Evolutionary conservation across 1,140 invertebrate genomes (phyloP).

Genomic region (Wasmannia auropunctata): DNA sequence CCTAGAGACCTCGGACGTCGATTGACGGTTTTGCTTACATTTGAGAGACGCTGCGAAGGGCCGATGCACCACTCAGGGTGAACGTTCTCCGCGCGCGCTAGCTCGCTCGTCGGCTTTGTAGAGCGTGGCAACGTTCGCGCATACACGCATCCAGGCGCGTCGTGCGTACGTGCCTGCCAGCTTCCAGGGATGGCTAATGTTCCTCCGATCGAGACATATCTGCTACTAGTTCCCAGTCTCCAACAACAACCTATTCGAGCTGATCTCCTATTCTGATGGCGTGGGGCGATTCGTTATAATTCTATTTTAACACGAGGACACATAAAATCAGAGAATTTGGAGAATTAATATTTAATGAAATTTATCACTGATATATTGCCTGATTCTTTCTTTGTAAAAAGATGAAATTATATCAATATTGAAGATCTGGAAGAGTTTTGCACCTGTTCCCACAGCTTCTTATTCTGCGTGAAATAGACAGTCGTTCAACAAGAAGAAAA

Average conservation of each 20-base stretch:
- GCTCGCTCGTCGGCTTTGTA: slow-evolving; percentile 65
- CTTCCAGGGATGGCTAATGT: slow-evolving; percentile 56
- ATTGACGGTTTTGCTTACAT: slow-evolving; percentile 60
- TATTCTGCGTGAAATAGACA: background rate
- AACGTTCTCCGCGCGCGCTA: slow-evolving; percentile 79
- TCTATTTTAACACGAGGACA: background rate
- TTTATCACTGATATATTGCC: background rate
- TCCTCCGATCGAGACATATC: slow-evolving; percentile 31
- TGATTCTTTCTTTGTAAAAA: background rate
- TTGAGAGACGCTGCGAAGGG: slow-evolving; percentile 71
- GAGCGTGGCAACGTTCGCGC: slow-evolving; percentile 54
- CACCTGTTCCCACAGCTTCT: background rate
- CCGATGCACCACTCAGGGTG: slow-evolving; percentile 79
- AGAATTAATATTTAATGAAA: background rate
- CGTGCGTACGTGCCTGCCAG: slow-evolving; percentile 62
- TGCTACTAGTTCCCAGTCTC: background rate
- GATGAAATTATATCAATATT: background rate
- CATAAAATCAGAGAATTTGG: background rate
- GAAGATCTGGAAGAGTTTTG: background rate
- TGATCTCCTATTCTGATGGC: background rate
- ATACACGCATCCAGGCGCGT: slow-evolving; percentile 70
- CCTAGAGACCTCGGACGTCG: slow-evolving; percentile 37
- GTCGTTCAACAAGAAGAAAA: background rate
- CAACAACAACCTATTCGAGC: background rate
- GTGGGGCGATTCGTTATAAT: background rate